Evolutionary conservation across 2,797 vertebrate species (phyloP), one percentile per base, ranked within the genome.

Genomic region (Danio choprae): DNA sequence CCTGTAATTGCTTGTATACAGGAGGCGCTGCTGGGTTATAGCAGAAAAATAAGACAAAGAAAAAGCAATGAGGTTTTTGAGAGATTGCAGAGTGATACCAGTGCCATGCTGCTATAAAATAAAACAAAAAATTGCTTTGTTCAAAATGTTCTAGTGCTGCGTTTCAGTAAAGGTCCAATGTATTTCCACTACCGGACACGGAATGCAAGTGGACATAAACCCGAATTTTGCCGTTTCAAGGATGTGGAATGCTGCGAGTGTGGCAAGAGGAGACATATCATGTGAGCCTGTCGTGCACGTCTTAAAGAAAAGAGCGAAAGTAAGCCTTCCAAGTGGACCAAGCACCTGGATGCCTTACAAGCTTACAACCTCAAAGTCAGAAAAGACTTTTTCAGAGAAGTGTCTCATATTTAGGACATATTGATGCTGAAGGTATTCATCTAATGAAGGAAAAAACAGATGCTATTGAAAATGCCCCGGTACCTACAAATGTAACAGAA

Each of bases 211-310:
- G 58, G 71, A 0, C 73, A 80, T 48, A 40, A 7, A 58, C 64
- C 64, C 6, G 41, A 65, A 13, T 67, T 70, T 0, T 77, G 78
- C 15, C 13, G 59, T 13, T 80, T 76, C 43, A 81, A 80, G 59
- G 82, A 83, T 0, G 7, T 18, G 3, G 69, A 62, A 4, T 80
- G 69, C n/a, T n/a, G n/a, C n/a, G n/a, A n/a, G n/a, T n/a, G n/a
- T n/a, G n/a, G n/a, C n/a, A n/a, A n/a, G n/a, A n/a, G n/a, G n/a
- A n/a, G n/a, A n/a, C n/a, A n/a, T n/a, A n/a, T 46, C 43, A 53
- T 48, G 56, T 18, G 20, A 38, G 77, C 65, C 10, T 62, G 77
- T 77, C 64, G 73, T 12, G 20, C 63, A 43, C 7, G 63, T 56
- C 44, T 46, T 9, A 46, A 46, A 13, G 44, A 46, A 9, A 13